Evolutionary conservation across 1,140 invertebrate species (phyloP).

Genomic region (Anthonomus grandis): DNA sequence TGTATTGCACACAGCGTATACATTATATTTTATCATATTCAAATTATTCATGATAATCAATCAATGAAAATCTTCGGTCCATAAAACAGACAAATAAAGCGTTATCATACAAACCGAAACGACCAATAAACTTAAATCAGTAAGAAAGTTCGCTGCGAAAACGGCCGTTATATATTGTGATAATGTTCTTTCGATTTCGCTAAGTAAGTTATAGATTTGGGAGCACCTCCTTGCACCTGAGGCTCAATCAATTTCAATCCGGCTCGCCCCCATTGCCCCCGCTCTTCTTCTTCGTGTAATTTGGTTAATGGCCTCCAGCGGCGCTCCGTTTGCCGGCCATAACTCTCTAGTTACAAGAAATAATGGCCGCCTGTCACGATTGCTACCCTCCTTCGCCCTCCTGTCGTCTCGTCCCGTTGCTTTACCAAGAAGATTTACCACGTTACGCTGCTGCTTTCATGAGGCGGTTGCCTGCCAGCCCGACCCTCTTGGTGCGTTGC

Average conservation of each 20-base stretch:
- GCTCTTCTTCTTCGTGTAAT: slow-evolving; percentile 43
- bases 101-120: slow-evolving; percentile 9
- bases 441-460: neutral
- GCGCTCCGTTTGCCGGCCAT: slow-evolving; percentile 43
- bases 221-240: slow-evolving; percentile 38
- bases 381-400: slow-evolving; percentile 28
- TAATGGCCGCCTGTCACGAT: slow-evolving; percentile 49
- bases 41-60: no score
- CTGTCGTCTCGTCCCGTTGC: neutral
- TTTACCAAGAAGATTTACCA: no score
- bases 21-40: no score
- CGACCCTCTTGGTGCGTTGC: slow-evolving; percentile 9
- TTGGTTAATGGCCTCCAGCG: slow-evolving; percentile 49
- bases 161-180: slow-evolving; percentile 14
- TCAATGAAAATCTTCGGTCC: no score
- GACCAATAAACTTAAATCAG: slow-evolving; percentile 17
- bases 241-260: slow-evolving; percentile 46
- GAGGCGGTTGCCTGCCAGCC: slow-evolving; percentile 6
- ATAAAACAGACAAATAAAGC: no score
- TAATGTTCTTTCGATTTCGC: slow-evolving; percentile 23
- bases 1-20: no score
- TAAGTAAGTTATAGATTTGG: slow-evolving; percentile 22
- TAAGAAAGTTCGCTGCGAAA: slow-evolving; percentile 8
- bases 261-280: slow-evolving; percentile 43
- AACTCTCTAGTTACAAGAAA: slow-evolving; percentile 48